phyloP scores from a whole-genome alignment of 2,797 vertebrate genomes.

The Mastacembelus armatus region DNA sequence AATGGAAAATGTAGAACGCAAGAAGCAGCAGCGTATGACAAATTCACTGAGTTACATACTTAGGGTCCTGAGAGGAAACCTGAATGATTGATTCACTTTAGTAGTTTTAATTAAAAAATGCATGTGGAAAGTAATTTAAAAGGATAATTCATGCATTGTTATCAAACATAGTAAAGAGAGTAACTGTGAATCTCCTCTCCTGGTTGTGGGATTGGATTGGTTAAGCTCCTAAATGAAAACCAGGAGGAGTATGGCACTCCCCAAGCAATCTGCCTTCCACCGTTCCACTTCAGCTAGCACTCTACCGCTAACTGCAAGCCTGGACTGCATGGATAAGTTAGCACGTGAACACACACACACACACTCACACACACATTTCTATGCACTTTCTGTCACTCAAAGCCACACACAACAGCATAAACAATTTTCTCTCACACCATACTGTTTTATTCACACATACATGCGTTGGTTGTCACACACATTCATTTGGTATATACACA shows the following conservation, averaged over 20 bases:
- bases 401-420: conserved; percentile 4
- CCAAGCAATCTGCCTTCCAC: conserved; percentile 75
- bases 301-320: conserved; percentile 72
- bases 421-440: neutral
- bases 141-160: conserved; percentile 73
- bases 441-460: conserved; percentile 31
- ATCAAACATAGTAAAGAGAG: conserved; percentile 63
- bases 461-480: conserved; percentile 17
- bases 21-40: conserved; percentile 44
- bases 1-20: conserved; percentile 31
- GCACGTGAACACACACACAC: conserved; percentile 37
- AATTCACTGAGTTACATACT: conserved; percentile 56
- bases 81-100: conserved; percentile 66
- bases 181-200: conserved; percentile 54
- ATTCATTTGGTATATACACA: neutral
- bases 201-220: conserved; percentile 76
- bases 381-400: conserved; percentile 30
- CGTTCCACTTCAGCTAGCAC: conserved; percentile 80
- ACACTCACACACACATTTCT: conserved; percentile 13
- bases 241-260: conserved; percentile 71
- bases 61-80: conserved; percentile 44
- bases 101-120: conserved; percentile 72
- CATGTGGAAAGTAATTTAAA: conserved; percentile 70
- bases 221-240: conserved; percentile 83
- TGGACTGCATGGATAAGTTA: conserved; percentile 70